Evolutionary conservation across 2,113 vertebrate genomes (phyloP), one percentile per base, ranked within the genome.

Genomic region (Anhinga rufa): DNA sequence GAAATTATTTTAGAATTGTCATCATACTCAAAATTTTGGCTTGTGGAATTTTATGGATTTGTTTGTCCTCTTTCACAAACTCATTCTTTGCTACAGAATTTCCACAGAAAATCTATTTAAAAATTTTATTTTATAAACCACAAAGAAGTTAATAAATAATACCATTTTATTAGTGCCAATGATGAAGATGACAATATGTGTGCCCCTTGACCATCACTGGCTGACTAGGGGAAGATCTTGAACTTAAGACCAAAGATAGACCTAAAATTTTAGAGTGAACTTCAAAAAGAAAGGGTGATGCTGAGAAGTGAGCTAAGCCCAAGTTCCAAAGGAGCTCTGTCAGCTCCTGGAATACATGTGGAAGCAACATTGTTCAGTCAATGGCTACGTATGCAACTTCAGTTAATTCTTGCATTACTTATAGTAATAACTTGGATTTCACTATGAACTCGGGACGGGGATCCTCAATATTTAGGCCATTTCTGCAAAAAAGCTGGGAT

Each of bases 341-440:
- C n/a, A 69, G 15, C 12, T 69, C 48, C 32, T 87, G 15, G 76
- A 64, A 57, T 44, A 28, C 17, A 13, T 29, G 11, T 57, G 64
- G 21, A 82, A 57, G 20, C 1, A 7, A 49, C 17, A 25, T 62
- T 5, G 1, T 52, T 70, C 24, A 46, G 36, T 52, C 24, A 58
- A 46, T 15, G 8, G 9, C 16, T 71, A 22, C 0, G 0, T 58
- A 46, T 44, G 28, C 4, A 29, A 52, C 14, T 58, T 75, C 29
- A 20, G 11, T 44, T n/a, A 71, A 54, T 51, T 80, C 7, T 57
- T 61, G 42, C 19, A 10, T 54, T 72, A 44, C 4, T 4, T 51
- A 16, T 21, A n/a, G 4, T 62, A 57, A 49, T 38, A 57, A 69
- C 22, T 44, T 44, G 4, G 3, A 9, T 42, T 74, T 74, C 4